Evolutionary conservation across 2,113 vertebrate species (phyloP), one percentile per base, ranked within the genome.

Genomic region (Prinia subflava): DNA sequence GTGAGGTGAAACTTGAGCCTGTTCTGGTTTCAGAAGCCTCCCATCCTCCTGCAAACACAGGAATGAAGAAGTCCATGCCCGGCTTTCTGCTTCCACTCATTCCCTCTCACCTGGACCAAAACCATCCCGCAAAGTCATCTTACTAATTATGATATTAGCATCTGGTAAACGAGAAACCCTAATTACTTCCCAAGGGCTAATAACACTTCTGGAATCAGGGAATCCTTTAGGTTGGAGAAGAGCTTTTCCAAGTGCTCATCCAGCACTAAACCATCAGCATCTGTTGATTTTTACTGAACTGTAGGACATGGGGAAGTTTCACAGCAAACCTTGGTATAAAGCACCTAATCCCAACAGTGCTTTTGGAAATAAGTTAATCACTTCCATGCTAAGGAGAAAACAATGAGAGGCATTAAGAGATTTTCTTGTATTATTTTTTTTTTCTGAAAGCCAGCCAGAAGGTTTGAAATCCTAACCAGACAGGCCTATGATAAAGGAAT

Each of bases 381-480:
- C 79, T 86, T 83, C 41, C 57, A 73, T 28, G 30, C 87, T 92
- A 83, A 94, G 41, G 74, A 96, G 89, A 84, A 95, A 95, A 71
- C 35, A 92, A 79, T 39, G 62, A 92, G 77, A 53, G 37, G 81
- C 19, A 83, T 94, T 94, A 89, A 77, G 30, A 80, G 74, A 42
- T 79, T 94, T 86, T 65, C 64, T 67, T 42, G 30, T 35, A 9
- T 44, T 35, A 10, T 24, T 63, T 67, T 47, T 67, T 44, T 63
- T 47, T 11, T 2, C 73, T 41, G 17, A 89, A 62, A 70, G 11
- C 23, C 74, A 93, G 82, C 31, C 90, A 91, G 53, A 9, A 56
- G 24, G 52, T 87, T 78, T 63, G 64, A 59, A 92, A 83, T 83
- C 35, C 44, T 28, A 93, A 63, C 35, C 63, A 92, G 31, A 46